A percentile compares a stretch with the other conserved stretches of the same genome.
phyloP scores from a whole-genome alignment of 2,888 invertebrate genomes.

The Gibbula magus region DNA sequence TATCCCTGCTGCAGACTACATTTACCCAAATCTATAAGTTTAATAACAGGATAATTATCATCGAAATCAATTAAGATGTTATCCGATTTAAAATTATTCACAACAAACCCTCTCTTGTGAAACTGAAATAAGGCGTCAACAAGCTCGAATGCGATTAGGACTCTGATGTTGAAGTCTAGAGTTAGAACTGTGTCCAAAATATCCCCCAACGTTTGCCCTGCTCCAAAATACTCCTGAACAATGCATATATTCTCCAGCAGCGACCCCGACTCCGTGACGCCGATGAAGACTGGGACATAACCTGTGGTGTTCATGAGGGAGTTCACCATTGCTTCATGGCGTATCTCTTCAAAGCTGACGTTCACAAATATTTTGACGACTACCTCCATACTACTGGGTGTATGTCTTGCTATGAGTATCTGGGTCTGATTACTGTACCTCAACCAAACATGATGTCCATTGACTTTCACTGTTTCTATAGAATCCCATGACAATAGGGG shows the following conservation, averaged over 20 bases:
- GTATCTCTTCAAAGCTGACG: background rate
- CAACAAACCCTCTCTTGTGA: background rate
- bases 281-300: background rate
- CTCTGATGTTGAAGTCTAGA: background rate
- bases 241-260: background rate
- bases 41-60: background rate
- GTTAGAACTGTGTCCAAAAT: background rate
- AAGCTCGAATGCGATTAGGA: background rate
- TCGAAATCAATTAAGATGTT: constrained; percentile 2
- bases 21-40: constrained; percentile 10
- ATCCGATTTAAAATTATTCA: background rate
- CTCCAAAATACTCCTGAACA: background rate
- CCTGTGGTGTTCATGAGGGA: background rate
- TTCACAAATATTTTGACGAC: background rate
- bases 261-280: background rate
- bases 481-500: background rate
- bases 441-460: background rate
- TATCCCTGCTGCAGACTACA: background rate
- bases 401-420: background rate
- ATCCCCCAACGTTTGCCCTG: background rate
- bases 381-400: background rate
- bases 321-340: background rate
- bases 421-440: background rate
- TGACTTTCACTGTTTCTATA: background rate
- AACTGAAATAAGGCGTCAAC: background rate